Evolutionary conservation across 2,888 invertebrate species (phyloP).

Genomic region (Sipha maydis): DNA sequence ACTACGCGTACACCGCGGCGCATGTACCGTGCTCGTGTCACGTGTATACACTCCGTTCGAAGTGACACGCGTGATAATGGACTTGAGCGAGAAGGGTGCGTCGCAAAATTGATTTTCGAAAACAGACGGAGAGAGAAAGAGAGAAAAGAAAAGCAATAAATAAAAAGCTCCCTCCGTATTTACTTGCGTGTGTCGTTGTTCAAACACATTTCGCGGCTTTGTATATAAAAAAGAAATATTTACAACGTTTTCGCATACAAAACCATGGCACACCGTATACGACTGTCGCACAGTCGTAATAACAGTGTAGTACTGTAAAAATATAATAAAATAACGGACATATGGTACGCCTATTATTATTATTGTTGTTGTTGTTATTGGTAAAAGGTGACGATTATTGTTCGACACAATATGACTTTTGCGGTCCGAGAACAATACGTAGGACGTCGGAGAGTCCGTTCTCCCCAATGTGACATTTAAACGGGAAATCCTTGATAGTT

Average conservation of each 20-base stretch:
- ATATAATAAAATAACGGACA: too few relatives aligned
- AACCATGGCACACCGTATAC: not conserved
- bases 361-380: too few relatives aligned
- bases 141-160: not conserved
- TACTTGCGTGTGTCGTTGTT: not conserved
- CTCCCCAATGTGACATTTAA: too few relatives aligned
- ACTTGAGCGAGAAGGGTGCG: not conserved
- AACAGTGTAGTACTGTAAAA: too few relatives aligned
- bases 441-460: too few relatives aligned
- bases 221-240: not conserved
- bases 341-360: too few relatives aligned
- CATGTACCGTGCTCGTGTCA: conserved; percentile 12
- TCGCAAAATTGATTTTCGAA: conserved; percentile 44
- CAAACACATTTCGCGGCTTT: not conserved
- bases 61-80: conserved; percentile 42
- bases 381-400: too few relatives aligned
- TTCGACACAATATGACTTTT: too few relatives aligned
- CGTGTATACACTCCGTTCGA: conserved; percentile 14
- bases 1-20: not conserved
- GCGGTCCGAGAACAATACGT: too few relatives aligned
- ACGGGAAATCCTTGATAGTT: too few relatives aligned
- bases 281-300: not conserved
- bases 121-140: not conserved
- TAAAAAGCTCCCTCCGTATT: conserved; percentile 19
- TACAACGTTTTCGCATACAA: not conserved